phyloP scores from a whole-genome alignment of 2,888 invertebrate genomes.

The Tromatobia lineatoria region DNA sequence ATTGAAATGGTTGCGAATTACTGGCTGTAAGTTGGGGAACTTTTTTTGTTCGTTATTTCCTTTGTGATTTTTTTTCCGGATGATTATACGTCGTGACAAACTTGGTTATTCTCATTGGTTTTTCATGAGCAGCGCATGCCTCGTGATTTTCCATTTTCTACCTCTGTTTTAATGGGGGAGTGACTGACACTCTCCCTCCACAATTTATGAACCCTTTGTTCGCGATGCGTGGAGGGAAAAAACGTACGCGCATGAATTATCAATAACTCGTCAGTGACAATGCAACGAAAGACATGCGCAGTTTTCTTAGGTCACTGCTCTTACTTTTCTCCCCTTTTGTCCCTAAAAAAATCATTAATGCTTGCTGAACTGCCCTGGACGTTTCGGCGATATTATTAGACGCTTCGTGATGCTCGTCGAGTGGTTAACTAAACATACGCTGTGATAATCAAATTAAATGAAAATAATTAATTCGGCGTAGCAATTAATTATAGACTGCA shows the following conservation, averaged over 20 bases:
- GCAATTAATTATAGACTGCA: too few species aligned
- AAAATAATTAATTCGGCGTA: too few species aligned
- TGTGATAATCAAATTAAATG: too few species aligned
- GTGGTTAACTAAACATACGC: not conserved
- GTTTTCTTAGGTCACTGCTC: constrained; percentile 14
- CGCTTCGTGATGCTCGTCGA: not conserved
- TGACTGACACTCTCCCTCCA: not conserved
- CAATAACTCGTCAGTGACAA: constrained; percentile 3
- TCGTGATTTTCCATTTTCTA: constrained; percentile 11
- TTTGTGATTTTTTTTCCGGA: not conserved
- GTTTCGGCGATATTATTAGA: not conserved
- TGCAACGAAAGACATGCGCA: constrained; percentile 21
- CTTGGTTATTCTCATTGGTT: not conserved
- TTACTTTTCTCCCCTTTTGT: not conserved
- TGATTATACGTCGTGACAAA: not conserved
- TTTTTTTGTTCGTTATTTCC: constrained; percentile 19
- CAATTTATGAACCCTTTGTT: not conserved
- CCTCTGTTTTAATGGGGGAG: not conserved
- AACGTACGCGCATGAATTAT: constrained; percentile 19
- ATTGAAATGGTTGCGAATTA: not conserved
- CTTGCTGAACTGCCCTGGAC: not conserved
- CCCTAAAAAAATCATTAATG: not conserved
- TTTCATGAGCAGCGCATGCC: constrained; percentile 7
- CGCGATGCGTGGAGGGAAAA: constrained; percentile 18
- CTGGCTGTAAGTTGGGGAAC: not conserved